Evolutionary conservation across 2,113 vertebrate genomes (phyloP), one percentile per base, ranked within the genome.

Genomic region (Leuciscus idus): DNA sequence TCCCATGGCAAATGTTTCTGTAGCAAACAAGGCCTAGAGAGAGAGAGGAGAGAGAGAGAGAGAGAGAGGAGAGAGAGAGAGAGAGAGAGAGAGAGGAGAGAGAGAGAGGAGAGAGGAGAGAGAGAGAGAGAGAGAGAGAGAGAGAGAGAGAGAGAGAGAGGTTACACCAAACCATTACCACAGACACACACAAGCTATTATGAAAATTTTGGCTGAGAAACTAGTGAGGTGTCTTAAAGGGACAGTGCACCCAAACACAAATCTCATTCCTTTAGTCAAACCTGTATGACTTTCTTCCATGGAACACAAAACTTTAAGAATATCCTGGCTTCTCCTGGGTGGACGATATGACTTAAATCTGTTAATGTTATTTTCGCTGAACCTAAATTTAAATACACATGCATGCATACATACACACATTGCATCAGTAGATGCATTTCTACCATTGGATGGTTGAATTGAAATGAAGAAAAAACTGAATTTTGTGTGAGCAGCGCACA

Each of bases 1-100:
- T 70, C 98, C 98, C 98, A 99, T 98, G 82, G 98, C 98, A 89
- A 99, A 99, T 0, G 98, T 99, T 93, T 99, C 98, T 3, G 98
- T 99, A 50, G 98, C 98, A 94, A 99, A 99, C 91, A 99, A 93
- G 8, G 98, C 98, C 98, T 99, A 91, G 3, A 93, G 91, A 87
- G 4, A 91, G 3, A 93, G 92, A 87, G n/a, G 3, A 91, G 4
- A 93, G 92, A 87, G 3, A 91, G 4, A 93, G 92, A 87, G 89
- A 91, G 39, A 55, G 2, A 36, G 4, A 83, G n/a, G 4, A 72
- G 3, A 93, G 92, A 87, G 90, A 91, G 36, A 55, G 7, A 39
- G 12, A 83, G 4, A 72, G 15, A 93, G 92, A 87, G 3, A 91
- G 4, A 93, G 92, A 87, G 3, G 4, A 93, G 92, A 87, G 89